These are phyloP conservation scores for Microcebus jonahi DNA, from an alignment of 2,113 vertebrate species.

Conservation along the genomic window DNA sequence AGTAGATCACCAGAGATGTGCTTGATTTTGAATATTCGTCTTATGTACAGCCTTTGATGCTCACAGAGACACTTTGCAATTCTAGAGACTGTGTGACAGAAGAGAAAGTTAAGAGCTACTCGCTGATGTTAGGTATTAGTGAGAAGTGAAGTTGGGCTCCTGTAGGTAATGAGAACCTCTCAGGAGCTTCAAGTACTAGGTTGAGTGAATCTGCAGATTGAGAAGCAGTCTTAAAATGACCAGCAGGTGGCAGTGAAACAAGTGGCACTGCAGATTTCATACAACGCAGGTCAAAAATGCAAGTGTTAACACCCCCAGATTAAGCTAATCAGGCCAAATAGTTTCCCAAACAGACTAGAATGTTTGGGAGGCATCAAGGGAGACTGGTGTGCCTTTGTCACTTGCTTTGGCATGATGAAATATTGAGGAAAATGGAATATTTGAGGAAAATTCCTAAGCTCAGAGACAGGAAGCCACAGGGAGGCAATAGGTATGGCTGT, in stretches of 20 bases:
- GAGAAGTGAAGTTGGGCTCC: not conserved
- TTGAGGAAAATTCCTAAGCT: not conserved
- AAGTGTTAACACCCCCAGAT: not conserved
- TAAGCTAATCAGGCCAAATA: not conserved
- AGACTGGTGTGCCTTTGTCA: not conserved
- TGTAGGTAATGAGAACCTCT: not conserved
- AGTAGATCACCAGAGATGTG: not conserved
- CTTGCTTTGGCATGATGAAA: not conserved
- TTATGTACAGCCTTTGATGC: not conserved
- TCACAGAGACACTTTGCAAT: not conserved
- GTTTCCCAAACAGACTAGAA: not conserved
- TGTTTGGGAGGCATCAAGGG: not conserved
- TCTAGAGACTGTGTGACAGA: not conserved
- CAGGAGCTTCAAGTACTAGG: not conserved
- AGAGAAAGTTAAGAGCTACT: not conserved
- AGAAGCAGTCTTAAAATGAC: not conserved
- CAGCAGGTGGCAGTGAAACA: not conserved
- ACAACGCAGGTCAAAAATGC: not conserved
- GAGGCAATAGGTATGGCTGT: not conserved
- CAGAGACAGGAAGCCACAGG: not conserved
- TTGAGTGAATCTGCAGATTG: not conserved
- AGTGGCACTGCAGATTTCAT: not conserved
- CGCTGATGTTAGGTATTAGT: not conserved
- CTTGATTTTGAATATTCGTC: conserved; percentile 23
- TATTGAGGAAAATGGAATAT: not conserved